Conservation (phyloP, 2,888 invertebrate species). For the Zygaena filipendulae region DNA sequence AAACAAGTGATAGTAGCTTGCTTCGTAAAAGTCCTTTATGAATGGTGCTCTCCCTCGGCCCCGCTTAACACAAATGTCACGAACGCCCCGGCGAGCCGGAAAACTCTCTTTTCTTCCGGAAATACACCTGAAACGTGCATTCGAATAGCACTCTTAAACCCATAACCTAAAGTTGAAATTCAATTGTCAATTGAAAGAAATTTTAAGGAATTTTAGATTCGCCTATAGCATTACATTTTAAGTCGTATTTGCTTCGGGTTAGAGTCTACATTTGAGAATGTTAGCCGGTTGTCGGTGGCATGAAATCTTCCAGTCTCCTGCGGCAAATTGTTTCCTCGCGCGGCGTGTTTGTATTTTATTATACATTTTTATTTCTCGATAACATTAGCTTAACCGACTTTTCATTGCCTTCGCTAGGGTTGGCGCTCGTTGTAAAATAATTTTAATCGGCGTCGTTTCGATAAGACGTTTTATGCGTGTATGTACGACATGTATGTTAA, state of each 20-base stretch:
- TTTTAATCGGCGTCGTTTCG: slow-evolving; percentile 28
- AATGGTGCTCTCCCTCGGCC: slow-evolving; percentile 54
- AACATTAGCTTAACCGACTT: slow-evolving; percentile 70
- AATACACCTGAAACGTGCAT: slow-evolving; percentile 31
- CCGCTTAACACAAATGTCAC: slow-evolving; percentile 67
- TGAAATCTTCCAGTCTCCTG: slow-evolving; percentile 66
- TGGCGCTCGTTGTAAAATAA: slow-evolving; percentile 29
- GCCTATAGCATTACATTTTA: slow-evolving; percentile 25
- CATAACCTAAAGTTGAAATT: slow-evolving; percentile 25
- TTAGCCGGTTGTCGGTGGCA: slow-evolving; percentile 36
- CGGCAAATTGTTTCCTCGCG: slow-evolving; percentile 68
- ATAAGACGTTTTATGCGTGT: too few species aligned
- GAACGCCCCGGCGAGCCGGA: slow-evolving; percentile 58
- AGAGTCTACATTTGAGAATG: slow-evolving; percentile 24
- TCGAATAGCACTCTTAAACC: slow-evolving; percentile 27
- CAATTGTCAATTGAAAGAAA: slow-evolving; percentile 23
- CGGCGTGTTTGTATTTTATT: slow-evolving; percentile 68
- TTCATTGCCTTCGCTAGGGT: slow-evolving; percentile 64
- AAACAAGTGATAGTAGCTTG: slow-evolving; percentile 41
- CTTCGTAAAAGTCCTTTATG: slow-evolving; percentile 46
- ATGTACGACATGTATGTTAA: too few species aligned
- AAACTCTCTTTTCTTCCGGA: slow-evolving; percentile 68
- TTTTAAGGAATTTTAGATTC: slow-evolving; percentile 60
- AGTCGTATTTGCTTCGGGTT: slow-evolving; percentile 25
- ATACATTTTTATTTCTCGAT: slow-evolving; percentile 69